These are phyloP conservation scores for Solea solea DNA, from an alignment of 2,113 vertebrate genomes.

Conservation along the genomic window DNA sequence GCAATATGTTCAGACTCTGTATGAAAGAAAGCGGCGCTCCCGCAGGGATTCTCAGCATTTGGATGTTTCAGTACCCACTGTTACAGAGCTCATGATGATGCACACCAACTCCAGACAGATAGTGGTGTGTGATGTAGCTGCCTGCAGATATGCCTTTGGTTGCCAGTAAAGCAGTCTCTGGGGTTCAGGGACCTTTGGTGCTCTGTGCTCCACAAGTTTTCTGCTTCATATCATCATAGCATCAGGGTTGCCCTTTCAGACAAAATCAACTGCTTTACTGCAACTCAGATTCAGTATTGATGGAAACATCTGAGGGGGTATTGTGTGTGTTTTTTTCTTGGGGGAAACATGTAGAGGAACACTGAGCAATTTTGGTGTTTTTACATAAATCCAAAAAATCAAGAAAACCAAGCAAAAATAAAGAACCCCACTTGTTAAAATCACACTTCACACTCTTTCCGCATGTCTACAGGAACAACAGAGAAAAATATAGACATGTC, in stretches of 20 bases:
- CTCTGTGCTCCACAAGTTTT: constrained; percentile 45
- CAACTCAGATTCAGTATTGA: constrained; percentile 10
- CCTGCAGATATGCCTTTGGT: constrained; percentile 76
- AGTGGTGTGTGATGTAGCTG: constrained; percentile 64
- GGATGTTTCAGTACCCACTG: constrained; percentile 68
- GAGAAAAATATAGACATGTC: constrained; percentile 36
- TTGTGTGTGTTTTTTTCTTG: constrained; percentile 18
- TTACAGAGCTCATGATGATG: constrained; percentile 72
- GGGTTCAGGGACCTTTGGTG: constrained; percentile 73
- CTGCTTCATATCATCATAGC: constrained; percentile 57
- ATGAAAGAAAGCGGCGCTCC: constrained; percentile 62
- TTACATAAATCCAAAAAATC: no score
- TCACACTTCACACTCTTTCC: not conserved
- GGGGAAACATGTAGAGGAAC: not conserved
- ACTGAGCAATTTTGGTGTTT: not conserved
- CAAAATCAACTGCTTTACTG: constrained; percentile 29
- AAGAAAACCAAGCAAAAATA: no score
- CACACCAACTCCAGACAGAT: constrained; percentile 63
- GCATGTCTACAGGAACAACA: constrained; percentile 22
- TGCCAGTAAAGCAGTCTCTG: constrained; percentile 66
- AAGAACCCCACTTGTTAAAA: no score
- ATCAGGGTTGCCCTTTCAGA: constrained; percentile 42
- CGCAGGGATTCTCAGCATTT: constrained; percentile 62
- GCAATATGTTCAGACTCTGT: constrained; percentile 69
- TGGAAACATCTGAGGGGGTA: constrained; percentile 1